A percentile compares a stretch with the other conserved stretches of the same genome.
Conservation (phyloP, 2,888 invertebrate species). For the Megaustenia siamemsis region DNA sequence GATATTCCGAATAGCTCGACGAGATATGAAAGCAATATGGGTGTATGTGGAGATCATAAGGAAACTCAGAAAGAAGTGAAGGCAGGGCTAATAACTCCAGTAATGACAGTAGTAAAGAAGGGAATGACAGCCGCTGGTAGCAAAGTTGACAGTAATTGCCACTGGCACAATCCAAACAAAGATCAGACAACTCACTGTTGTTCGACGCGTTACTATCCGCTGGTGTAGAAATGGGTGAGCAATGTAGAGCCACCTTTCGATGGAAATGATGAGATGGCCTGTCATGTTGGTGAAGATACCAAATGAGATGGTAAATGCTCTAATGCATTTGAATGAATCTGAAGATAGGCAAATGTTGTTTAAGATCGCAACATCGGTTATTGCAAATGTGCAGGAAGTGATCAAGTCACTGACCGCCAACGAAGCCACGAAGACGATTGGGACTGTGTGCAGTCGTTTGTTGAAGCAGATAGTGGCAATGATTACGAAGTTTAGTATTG, state of each 20-base stretch:
- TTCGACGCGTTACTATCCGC: not conserved
- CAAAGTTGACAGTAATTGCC: not conserved
- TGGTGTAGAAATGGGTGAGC: constrained; percentile 14
- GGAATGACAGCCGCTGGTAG: too few species aligned
- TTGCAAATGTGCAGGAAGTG: not conserved
- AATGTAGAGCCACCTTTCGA: constrained; percentile 18
- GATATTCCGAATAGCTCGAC: not conserved
- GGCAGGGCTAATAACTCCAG: not conserved
- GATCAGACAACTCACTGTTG: not conserved
- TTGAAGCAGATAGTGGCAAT: not conserved
- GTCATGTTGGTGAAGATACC: not conserved
- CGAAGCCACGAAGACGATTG: constrained; percentile 11
- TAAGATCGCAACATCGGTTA: not conserved
- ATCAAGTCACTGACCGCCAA: constrained; percentile 3
- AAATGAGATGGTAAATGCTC: not conserved
- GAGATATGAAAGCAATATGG: not conserved
- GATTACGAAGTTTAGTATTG: not conserved
- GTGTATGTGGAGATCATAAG: not conserved
- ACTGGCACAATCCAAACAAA: not conserved
- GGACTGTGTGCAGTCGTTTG: constrained; percentile 1
- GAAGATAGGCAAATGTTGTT: too few species aligned
- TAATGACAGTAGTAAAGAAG: not conserved
- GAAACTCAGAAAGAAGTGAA: not conserved
- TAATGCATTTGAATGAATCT: not conserved
- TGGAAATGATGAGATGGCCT: not conserved